Base-by-base conservation (phyloP, 2,113 vertebrate species). In the Crocuta crocuta region DNA sequence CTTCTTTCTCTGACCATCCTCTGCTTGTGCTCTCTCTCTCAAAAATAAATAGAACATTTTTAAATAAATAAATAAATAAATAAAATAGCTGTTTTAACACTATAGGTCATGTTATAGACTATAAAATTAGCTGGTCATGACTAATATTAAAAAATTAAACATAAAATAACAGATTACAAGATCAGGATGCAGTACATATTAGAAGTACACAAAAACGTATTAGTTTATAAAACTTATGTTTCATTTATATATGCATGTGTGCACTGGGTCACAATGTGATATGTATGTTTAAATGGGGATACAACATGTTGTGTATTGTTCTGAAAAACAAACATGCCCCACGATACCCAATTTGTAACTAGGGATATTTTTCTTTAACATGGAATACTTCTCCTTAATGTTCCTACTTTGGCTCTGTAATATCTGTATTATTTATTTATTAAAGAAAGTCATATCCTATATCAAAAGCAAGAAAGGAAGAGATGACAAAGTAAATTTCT, bases 51-150 rank as follows among this genome's bases (percentile, higher is more conserved):
- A 61, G 58, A 61, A 61, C 58, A 61, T 61, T 61, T 61, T 24
- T 3, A 23, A 61, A 61, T 58, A 58, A 61, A 61, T 23, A 65
- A 80, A 53, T 91, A 94, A 83, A 58, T 84, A 50, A 50, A 50
- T 90, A 66, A 89, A 70, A 83, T 35, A 71, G 13, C 39, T 10
- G 17, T 88, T 96, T 91, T 84, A 80, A 94, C 61, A 65, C 24
- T 21, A 19, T n/a, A 94, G 63, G 4, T 89, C 80, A 21, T 74
- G 39, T 74, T 90, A 92, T 23, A 33, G 21, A 76, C 17, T 7
- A 94, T 92, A 92, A 83, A 89, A 31, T 95, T 78, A 92, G 65
- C 92, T 23, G 17, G 19, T 89, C 26, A 82, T 95, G 58, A 85
- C 10, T 78, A 31, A 50, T n/a, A 2, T 17, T 93, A 23, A 81